Base-by-base conservation (phyloP, 2,888 invertebrate genomes). In the Phalera bucephala region DNA sequence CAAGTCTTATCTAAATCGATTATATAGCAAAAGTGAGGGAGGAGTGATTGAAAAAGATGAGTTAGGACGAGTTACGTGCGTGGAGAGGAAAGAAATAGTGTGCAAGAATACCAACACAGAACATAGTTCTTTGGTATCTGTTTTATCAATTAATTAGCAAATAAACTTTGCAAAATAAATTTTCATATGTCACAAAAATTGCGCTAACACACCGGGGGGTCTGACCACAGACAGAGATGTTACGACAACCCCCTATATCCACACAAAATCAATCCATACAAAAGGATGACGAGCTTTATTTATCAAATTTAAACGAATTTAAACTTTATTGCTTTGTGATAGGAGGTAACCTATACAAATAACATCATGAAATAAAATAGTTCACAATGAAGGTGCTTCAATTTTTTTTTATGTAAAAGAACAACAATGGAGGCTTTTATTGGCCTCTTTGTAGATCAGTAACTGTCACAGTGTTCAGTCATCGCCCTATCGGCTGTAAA, bases 361-460 rank as follows among this genome's bases (percentile, higher is more conserved):
- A 1, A 10, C 8, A 8, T 32, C 11, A 21, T 2, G 22, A 8
- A 34, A 33, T 35, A 34, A 53, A 47, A 55, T 48, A 19, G 51
- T 39, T 52, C 26, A 30, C 41, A 44, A 45, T 44, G 31, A 30
- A 52, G 59, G 61, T 65, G 73, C 67, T 76, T 67, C 53, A 74
- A 68, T 61, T 64, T 67, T 42, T 76, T 68, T 76, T 80, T 77
- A 73, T 64, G 71, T n/a, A 72, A 76, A 67, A 64, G 61, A 54
- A 59, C 60, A 70, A 83, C 81, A 84, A 84, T 78, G 68, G 78
- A 56, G 52, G 62, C 67, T 70, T 80, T 81, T 83, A 84, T 85
- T 86, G 77, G 85, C 83, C 76, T 73, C 79, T 83, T 83, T 80
- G 83, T 80, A 69, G 72, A 79, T 75, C 72, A 68, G 74, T 76